Base-by-base conservation (phyloP, 2,797 vertebrate genomes). In the Amblyraja radiata region DNA sequence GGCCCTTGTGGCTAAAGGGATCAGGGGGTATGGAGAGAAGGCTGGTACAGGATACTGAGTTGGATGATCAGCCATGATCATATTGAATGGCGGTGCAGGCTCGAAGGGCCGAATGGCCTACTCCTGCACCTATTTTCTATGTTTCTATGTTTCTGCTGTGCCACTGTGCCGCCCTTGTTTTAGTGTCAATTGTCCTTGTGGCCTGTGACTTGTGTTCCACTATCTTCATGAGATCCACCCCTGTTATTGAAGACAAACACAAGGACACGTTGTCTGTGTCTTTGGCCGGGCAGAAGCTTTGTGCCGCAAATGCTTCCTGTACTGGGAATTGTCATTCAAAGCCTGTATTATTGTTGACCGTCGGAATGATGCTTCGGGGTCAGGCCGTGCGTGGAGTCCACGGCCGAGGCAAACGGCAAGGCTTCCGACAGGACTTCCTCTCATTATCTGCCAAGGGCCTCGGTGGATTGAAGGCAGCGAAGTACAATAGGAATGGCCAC, bases 391-490 rank as follows among this genome's bases (percentile, higher is more conserved):
- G 68, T 54, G 65, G 36, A 39, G 65, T 63, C 36, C 39, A 71
- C 39, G 36, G n/a, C 71, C 21, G 84, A 88, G 7, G 84, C 63
- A 71, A 76, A 54, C 10, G 54, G 25, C 36, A 73, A 92, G 21
- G 90, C 28, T 76, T 92, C 90, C 73, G 68, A 76, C 90, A 92
- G 90, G 71, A 92, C 90, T 92, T 92, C 90, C 90, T 92, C 76
- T 76, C 14, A 13, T 28, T 71, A 25, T 73, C 23, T 91, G 65
- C 36, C 65, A 74, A 74, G 76, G 76, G 46, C 39, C 68, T n/a
- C 76, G 90, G 71, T 58, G 25, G 54, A 92, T 92, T 92, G 39
- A 74, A 46, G 16, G 23, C 21, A 8, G 32, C 11, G 13, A 25
- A 28, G 21, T 46, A 74, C 88, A 46, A 91, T 74, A 92, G 39